Evolutionary conservation across 2,113 vertebrate species (phyloP).

Genomic region (Conger conger): DNA sequence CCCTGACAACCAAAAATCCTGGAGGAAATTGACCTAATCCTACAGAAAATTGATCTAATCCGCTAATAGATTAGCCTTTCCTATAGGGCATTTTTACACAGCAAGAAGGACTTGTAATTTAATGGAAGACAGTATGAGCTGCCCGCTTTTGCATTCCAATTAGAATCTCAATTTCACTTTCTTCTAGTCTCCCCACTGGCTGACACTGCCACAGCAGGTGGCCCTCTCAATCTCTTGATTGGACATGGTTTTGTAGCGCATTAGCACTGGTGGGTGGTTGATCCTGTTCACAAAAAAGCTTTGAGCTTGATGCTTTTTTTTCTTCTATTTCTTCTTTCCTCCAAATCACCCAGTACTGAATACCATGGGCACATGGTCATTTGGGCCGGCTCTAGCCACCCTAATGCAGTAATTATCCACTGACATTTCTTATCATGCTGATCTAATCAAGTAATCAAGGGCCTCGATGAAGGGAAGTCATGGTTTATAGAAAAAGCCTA

Average conservation of each 20-base stretch:
- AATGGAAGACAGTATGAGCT: neutral
- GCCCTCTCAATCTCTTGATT: neutral
- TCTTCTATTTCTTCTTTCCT: neutral
- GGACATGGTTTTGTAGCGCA: neutral
- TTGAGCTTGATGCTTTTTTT: neutral
- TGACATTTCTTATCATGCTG: constrained; percentile 3
- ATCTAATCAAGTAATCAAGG: constrained; percentile 1
- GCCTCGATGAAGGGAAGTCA: neutral
- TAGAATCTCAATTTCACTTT: neutral
- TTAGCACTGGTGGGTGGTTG: neutral
- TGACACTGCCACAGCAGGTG: neutral
- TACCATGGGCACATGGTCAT: neutral
- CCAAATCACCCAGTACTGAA: neutral
- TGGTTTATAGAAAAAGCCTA: no score
- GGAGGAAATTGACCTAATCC: neutral
- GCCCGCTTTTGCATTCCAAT: neutral
- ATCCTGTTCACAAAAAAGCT: neutral
- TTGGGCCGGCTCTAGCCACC: neutral
- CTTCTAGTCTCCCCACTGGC: neutral
- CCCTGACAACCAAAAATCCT: neutral
- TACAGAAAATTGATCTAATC: neutral
- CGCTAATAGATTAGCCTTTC: neutral
- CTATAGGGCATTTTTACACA: neutral
- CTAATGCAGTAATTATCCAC: neutral
- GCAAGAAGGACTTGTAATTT: neutral